Base-by-base conservation (phyloP, 2,797 vertebrate genomes). In the Salmo trutta region DNA sequence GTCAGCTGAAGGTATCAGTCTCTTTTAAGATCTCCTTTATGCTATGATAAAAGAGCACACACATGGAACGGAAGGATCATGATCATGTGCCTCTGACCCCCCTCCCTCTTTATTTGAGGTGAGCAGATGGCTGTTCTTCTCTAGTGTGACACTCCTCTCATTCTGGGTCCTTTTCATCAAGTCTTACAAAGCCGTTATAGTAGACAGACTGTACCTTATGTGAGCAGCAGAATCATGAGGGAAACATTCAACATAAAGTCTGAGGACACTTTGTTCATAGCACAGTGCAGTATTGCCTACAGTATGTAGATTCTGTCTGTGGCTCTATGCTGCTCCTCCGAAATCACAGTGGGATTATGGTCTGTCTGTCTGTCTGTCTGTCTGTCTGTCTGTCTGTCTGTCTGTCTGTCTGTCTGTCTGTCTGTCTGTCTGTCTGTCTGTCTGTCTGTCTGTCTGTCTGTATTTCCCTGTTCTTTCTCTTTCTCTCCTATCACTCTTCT, bases 111-210 rank as follows among this genome's bases (percentile, higher is more conserved):
- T 90, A 90, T 92, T 81, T 82, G 19, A 81, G 90, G 86, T 89
- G 91, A 91, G 90, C 92, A 93, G 90, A 93, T 93, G 92, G 92
- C 75, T 73, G 88, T 90, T 88, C 87, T 86, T 47, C 85, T 88
- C 87, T 89, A 89, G 21, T 21, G 41, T 51, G 69, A 51, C 69
- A 47, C 74, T 75, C 75, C 27, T 81, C 66, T 71, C 21, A 47
- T 24, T 51, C 36, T 51, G 69, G 87, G 87, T 90, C 82, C 85
- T 89, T 90, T 87, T 91, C 85, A 89, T 82, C 85, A 88, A 79
- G 84, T 87, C 83, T 84, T 83, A 82, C 81, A 77, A 77, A 70
- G 83, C 80, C 84, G 12, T 36, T 81, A 80, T 77, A 69, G 86
- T 71, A 81, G n/a, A 74, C 82, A 84, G 76, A 85, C 86, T 86